Conservation (phyloP, 2,797 vertebrate species). For the Numenius phaeopus region DNA sequence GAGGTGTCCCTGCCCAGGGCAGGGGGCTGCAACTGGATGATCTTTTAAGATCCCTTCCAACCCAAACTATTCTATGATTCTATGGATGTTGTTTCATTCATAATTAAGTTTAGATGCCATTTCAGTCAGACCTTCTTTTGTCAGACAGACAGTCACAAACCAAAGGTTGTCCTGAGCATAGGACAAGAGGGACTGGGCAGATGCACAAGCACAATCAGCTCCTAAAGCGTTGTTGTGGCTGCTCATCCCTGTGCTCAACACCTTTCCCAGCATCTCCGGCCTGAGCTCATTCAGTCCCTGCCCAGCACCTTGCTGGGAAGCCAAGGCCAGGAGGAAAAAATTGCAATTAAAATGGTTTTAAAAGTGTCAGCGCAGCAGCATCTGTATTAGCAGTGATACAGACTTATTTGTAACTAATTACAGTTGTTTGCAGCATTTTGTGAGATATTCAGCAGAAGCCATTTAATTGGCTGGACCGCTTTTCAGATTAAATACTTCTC, state of each 20-base stretch:
- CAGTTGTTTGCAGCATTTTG: background rate
- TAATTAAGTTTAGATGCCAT: background rate
- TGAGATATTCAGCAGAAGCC: background rate
- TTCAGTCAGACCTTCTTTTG: background rate
- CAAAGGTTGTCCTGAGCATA: background rate
- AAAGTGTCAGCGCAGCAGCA: background rate
- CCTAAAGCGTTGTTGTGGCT: fast-evolving
- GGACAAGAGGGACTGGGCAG: background rate
- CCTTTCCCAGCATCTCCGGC: background rate
- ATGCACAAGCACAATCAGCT: background rate
- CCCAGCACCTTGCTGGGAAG: background rate
- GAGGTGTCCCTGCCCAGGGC: background rate
- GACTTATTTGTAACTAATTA: slow-evolving; percentile 15
- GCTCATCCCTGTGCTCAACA: background rate
- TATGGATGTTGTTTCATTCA: background rate
- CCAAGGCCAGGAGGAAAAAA: background rate
- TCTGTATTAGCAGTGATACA: background rate
- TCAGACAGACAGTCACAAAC: background rate
- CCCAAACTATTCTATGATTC: background rate
- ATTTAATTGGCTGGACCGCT: background rate
- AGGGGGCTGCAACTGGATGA: too few relatives aligned
- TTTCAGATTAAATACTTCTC: slow-evolving; percentile 2
- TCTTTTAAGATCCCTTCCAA: background rate
- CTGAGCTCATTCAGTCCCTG: background rate
- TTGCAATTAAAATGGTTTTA: background rate